phyloP scores from a whole-genome alignment of 2,888 invertebrate species.

The Caenorhabditis sp. region DNA sequence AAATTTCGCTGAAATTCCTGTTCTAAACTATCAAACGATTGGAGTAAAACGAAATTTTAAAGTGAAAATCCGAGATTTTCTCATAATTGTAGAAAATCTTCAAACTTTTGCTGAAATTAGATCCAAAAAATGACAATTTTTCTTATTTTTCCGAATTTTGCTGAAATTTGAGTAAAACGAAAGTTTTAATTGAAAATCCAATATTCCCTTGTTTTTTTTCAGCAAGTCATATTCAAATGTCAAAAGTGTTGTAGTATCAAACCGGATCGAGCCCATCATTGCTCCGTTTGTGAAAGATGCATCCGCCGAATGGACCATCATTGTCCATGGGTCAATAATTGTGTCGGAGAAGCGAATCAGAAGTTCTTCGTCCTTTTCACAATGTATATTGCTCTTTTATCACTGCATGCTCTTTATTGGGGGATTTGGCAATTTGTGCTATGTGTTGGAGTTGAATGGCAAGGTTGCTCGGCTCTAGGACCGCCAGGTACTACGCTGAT shows the following conservation, averaged over 20 bases:
- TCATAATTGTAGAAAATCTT: too few relatives aligned
- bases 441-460: constrained; percentile 81
- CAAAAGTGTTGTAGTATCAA: constrained; percentile 95
- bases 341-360: constrained; percentile 98
- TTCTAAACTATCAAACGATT: too few relatives aligned
- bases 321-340: constrained; percentile 88
- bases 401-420: constrained; percentile 89
- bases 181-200: neutral
- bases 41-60: too few relatives aligned
- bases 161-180: too few relatives aligned
- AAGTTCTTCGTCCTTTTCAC: constrained; percentile 98
- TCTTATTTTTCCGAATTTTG: too few relatives aligned
- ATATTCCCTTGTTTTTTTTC: neutral
- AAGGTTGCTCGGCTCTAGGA: constrained; percentile 83
- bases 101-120: too few relatives aligned
- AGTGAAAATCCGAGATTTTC: too few relatives aligned
- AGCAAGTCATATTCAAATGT: constrained; percentile 74
- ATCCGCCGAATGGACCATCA: constrained; percentile 81
- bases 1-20: too few relatives aligned
- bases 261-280: constrained; percentile 93
- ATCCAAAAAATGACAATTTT: too few relatives aligned
- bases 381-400: constrained; percentile 96
- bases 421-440: constrained; percentile 91
- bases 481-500: constrained; percentile 94
- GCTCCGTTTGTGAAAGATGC: constrained; percentile 74